A percentile compares a stretch with the other conserved stretches of the same genome.
These are phyloP conservation scores for Cyrtonyx montezumae DNA, from an alignment of 2,113 vertebrate species.

Conservation along the genomic window DNA sequence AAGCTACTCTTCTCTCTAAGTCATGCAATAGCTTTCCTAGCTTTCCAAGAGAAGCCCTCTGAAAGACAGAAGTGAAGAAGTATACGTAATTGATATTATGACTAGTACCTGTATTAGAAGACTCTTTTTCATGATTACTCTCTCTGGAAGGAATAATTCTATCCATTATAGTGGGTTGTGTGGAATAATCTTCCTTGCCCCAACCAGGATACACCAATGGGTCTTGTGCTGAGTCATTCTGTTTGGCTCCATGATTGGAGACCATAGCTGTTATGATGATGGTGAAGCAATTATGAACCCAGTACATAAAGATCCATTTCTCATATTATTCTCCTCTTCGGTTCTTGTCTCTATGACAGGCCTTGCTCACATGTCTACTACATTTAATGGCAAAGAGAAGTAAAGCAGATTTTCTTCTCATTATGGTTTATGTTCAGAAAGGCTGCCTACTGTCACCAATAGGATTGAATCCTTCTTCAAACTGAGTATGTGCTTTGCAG, in stretches of 20 bases:
- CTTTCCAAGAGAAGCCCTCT: background rate
- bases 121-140: background rate
- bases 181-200: slow-evolving; percentile 1
- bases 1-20: background rate
- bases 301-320: slow-evolving; percentile 43
- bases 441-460: background rate
- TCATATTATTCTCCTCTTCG: slow-evolving; percentile 35
- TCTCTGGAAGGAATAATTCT: slow-evolving; percentile 10
- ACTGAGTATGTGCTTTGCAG: background rate
- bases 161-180: background rate
- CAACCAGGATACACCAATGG: background rate
- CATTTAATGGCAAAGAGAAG: slow-evolving; percentile 52
- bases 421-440: slow-evolving; percentile 3
- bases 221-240: background rate
- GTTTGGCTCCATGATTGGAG: background rate
- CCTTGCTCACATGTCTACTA: slow-evolving; percentile 44
- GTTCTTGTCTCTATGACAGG: slow-evolving; percentile 33
- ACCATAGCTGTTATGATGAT: slow-evolving; percentile 44
- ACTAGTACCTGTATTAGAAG: slow-evolving; percentile 28
- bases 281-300: slow-evolving; percentile 64
- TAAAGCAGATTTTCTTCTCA: slow-evolving; percentile 56
- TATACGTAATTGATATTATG: background rate
- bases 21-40: background rate
- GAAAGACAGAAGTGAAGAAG: background rate
- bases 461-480: background rate